Evolutionary conservation across 2,888 invertebrate species (phyloP).

Genomic region (Drosophila phalerata): DNA sequence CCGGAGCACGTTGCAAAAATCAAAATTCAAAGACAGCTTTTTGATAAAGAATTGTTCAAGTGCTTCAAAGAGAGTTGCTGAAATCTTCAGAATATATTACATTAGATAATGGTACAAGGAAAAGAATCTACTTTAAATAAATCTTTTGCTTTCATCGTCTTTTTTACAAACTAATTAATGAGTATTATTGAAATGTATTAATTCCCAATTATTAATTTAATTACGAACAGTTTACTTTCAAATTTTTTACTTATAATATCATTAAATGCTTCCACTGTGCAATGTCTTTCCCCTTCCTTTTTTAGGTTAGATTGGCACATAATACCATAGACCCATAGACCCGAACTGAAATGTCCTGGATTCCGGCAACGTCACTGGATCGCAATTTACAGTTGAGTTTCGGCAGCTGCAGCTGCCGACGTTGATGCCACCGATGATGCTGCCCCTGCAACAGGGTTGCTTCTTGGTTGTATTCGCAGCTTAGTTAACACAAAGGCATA

Average conservation of each 20-base stretch:
- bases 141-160: too few species aligned
- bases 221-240: too few species aligned
- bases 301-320: constrained; percentile 56
- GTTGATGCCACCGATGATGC: not conserved
- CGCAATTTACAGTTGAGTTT: constrained; percentile 30
- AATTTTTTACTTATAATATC: not conserved
- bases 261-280: constrained; percentile 22
- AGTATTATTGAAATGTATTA: too few species aligned
- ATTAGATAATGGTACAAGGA: too few species aligned
- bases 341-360: constrained; percentile 47
- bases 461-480: constrained; percentile 63
- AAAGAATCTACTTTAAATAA: too few species aligned
- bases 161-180: too few species aligned
- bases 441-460: constrained; percentile 12
- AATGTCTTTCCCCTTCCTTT: not conserved
- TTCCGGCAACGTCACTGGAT: constrained; percentile 59
- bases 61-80: not conserved
- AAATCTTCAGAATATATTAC: too few species aligned
- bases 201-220: too few species aligned
- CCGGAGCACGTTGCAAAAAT: constrained; percentile 11
- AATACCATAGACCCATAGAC: constrained; percentile 47
- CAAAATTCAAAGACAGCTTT: not conserved
- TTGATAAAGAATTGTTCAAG: not conserved
- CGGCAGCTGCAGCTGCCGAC: constrained; percentile 6
- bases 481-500: constrained; percentile 78